Evolutionary conservation across 2,113 vertebrate genomes (phyloP).

Genomic region (Alectura lathami): DNA sequence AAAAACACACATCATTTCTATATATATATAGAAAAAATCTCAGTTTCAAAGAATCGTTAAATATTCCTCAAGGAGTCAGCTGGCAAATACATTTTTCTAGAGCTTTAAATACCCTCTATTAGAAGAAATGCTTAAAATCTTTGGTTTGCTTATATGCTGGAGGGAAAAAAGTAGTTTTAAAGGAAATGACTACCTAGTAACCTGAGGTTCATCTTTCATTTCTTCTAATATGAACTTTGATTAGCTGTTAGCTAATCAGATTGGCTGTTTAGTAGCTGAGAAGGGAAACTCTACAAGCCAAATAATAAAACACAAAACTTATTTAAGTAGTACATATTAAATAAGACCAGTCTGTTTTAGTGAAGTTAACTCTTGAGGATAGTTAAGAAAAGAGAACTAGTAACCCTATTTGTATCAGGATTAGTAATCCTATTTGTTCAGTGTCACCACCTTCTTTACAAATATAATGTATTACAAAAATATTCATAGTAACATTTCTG

Average conservation of each 20-base stretch:
- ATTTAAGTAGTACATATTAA: conserved; percentile 42
- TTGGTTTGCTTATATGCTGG: conserved; percentile 46
- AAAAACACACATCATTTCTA: background rate
- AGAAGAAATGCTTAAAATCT: conserved; percentile 18
- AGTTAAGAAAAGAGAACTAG: background rate
- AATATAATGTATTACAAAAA: conserved; percentile 75
- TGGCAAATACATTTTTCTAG: background rate
- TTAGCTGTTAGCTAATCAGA: no score
- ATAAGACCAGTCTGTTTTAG: background rate
- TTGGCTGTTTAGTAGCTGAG: conserved; percentile 3
- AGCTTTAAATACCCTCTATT: background rate
- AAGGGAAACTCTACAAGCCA: conserved; percentile 21
- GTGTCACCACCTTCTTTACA: conserved; percentile 39
- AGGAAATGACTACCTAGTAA: background rate
- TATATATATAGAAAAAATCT: conserved; percentile 3
- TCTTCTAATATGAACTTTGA: conserved; percentile 9
- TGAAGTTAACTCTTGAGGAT: conserved; percentile 24
- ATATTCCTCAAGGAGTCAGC: background rate
- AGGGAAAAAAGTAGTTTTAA: background rate
- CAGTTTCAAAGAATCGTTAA: background rate
- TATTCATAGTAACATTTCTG: conserved; percentile 39
- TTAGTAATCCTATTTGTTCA: background rate
- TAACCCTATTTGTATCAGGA: background rate
- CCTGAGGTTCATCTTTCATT: conserved; percentile 12
- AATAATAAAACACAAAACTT: background rate